Conservation (phyloP, 1,140 invertebrate genomes). For the Euura saliciscinereae region DNA sequence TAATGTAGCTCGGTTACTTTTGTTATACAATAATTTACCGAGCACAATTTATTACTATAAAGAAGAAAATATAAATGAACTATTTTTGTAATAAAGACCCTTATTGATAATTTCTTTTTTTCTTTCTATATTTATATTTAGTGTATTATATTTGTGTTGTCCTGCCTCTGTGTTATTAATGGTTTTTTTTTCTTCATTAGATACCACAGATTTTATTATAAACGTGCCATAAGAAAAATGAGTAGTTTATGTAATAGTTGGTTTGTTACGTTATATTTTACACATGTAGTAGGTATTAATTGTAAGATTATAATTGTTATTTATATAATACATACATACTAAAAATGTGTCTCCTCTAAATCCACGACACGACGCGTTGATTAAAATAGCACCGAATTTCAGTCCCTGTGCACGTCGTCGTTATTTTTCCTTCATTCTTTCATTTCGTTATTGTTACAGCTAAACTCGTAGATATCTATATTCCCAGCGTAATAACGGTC, state of each 20-base stretch:
- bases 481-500: no score
- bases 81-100: no score
- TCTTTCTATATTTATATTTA: conserved; percentile 19
- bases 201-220: conserved; percentile 38
- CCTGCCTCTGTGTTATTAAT: conserved; percentile 44
- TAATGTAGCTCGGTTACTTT: no score
- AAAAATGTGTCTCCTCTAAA: conserved; percentile 44
- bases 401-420: conserved; percentile 37
- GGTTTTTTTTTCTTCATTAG: conserved; percentile 26
- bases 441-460: no score
- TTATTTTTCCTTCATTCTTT: no score
- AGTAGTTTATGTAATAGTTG: conserved; percentile 54
- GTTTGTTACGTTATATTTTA: conserved; percentile 46
- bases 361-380: conserved; percentile 51
- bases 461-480: no score
- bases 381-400: conserved; percentile 55
- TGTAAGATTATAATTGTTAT: conserved; percentile 53
- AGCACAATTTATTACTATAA: no score
- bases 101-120: no score
- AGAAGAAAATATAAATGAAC: no score
- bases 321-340: conserved; percentile 59
- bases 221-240: conserved; percentile 59
- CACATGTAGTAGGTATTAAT: conserved; percentile 55
- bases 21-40: no score
- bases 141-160: conserved; percentile 27